Evolutionary conservation across 2,113 vertebrate genomes (phyloP), one percentile per base, ranked within the genome.

Genomic region (Psilopogon haemacephalus): DNA sequence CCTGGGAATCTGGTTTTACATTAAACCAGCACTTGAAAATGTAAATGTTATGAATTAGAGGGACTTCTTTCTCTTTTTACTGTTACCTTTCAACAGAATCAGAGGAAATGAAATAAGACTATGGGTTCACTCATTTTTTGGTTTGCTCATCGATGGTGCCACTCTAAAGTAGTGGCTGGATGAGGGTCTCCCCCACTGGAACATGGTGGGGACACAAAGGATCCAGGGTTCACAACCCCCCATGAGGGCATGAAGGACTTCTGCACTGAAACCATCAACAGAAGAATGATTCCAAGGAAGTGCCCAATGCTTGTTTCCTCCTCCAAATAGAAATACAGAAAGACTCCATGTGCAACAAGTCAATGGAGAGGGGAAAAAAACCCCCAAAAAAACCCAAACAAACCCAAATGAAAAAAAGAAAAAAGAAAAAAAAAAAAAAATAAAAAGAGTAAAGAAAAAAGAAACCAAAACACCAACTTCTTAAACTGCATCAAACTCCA

Each of bases 401-500:
- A n/a, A n/a, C n/a, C n/a, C n/a, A n/a, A n/a, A n/a, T n/a, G n/a
- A 54, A 3, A 17, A 14, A 59, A 9, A 72, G 54, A 27, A 20
- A 28, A 35, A 42, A 42, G 42, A 50, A 2, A 17, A 14, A 59
- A 35, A 59, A 44, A 23, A 3, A 8, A 65, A 50, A 26, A 18
- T 28, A 40, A 42, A n/a, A 37, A 38, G 19, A 17, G 30, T n/a
- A 40, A 37, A 44, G 50, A 2, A 17, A 8, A 50, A 28, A 38
- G 5, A 40, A 65, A 32, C 14, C 28, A 28, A 65, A 27, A 78
- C 59, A 38, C 70, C 78, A 84, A 69, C 93, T 90, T 93, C 78
- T 86, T 86, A 84, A 71, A 94, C 72, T 84, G 68, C 95, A 91
- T 89, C 91, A 78, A 83, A 85, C 77, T 89, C 42, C 93, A 33